Conservation (phyloP, 2,888 invertebrate species). For the Lissocephala sabroskyi region DNA sequence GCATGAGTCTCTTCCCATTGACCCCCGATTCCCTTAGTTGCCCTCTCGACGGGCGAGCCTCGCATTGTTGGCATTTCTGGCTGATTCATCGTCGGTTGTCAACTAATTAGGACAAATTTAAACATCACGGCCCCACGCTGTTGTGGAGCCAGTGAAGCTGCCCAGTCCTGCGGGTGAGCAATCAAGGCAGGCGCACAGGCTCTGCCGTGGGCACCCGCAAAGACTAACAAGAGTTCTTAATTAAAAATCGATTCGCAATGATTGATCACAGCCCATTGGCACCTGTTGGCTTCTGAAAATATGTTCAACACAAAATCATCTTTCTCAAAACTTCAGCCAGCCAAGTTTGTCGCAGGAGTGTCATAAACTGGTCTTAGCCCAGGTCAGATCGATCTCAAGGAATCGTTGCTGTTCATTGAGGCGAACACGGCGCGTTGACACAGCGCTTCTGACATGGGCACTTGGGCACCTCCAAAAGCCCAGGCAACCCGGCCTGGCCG, state of each 20-base stretch:
- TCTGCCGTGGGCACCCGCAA: conserved; percentile 63
- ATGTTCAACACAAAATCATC: conserved; percentile 68
- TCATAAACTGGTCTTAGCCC: conserved; percentile 51
- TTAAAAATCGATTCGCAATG: conserved; percentile 72
- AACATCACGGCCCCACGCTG: conserved; percentile 46
- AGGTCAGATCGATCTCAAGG: conserved; percentile 31
- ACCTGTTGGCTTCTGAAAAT: conserved; percentile 73
- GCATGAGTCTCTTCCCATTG: too few relatives aligned
- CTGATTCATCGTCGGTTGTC: conserved; percentile 67
- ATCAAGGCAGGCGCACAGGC: conserved; percentile 53
- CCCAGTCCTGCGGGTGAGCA: conserved; percentile 5
- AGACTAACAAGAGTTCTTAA: conserved; percentile 72
- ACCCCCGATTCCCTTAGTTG: too few relatives aligned
- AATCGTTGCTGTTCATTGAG: conserved; percentile 43
- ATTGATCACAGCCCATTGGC: conserved; percentile 71
- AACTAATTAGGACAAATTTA: conserved; percentile 72
- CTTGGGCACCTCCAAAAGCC: conserved; percentile 15
- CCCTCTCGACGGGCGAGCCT: too few relatives aligned
- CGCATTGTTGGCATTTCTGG: conserved; percentile 17
- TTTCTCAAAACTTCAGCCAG: conserved; percentile 35
- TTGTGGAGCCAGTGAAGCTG: conserved; percentile 16
- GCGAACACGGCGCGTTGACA: conserved; percentile 55
- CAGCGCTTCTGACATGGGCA: conserved; percentile 35
- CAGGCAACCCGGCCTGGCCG: conserved; percentile 26
- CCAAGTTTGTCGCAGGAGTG: conserved; percentile 22